Conservation (phyloP, 2,888 invertebrate species). For the Graphium colonna region DNA sequence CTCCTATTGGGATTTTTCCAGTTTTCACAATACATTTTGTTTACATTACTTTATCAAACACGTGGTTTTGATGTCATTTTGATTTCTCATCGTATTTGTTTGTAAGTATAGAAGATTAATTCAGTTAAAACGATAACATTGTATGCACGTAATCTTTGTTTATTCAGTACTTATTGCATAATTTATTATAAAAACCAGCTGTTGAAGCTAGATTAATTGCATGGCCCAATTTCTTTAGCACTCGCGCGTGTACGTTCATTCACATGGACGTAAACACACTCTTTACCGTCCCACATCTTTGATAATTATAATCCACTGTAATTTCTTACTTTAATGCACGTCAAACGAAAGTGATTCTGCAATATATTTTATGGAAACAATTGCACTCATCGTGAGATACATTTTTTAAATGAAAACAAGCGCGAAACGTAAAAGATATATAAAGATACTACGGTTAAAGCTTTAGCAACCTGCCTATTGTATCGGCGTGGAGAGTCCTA, state of each 20-base stretch:
- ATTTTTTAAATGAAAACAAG: constrained; percentile 19
- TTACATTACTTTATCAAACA: background rate
- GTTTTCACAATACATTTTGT: background rate
- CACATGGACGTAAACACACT: background rate
- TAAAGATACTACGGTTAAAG: constrained; percentile 18
- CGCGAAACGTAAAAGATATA: constrained; percentile 18
- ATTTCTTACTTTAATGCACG: background rate
- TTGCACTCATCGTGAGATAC: constrained; percentile 5
- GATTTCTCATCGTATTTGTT: too few species aligned
- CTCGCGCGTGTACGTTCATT: background rate
- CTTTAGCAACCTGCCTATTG: constrained; percentile 45
- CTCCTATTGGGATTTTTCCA: background rate
- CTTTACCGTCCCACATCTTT: background rate
- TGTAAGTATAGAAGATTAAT: too few species aligned
- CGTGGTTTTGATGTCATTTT: background rate
- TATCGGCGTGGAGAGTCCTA: constrained; percentile 48
- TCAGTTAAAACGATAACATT: too few species aligned
- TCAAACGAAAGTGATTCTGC: background rate
- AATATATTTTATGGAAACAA: background rate
- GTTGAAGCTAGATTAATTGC: background rate
- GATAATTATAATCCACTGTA: background rate
- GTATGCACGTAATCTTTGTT: too few species aligned
- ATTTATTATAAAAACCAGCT: background rate
- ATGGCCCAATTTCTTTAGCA: background rate
- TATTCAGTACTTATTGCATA: background rate